phyloP scores from a whole-genome alignment of 2,797 vertebrate genomes.

The Anomalospiza imberbis region DNA sequence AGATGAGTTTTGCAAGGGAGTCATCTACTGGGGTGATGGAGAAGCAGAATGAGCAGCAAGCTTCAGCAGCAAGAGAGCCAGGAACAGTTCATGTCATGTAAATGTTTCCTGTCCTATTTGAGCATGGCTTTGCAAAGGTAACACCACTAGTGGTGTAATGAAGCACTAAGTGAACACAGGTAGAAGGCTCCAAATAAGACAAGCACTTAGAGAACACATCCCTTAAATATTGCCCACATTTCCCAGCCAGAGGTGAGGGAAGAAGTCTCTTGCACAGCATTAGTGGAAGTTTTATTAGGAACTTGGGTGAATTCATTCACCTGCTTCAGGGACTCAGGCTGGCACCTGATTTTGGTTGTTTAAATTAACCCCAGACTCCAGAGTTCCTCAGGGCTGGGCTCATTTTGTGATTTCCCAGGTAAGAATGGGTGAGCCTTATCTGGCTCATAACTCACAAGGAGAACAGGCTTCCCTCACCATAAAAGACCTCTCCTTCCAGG shows the following conservation, averaged over 20 bases:
- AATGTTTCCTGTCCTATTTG: background rate
- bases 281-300: background rate
- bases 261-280: background rate
- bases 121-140: background rate
- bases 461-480: background rate
- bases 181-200: background rate
- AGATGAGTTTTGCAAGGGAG: background rate
- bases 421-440: background rate
- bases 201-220: background rate
- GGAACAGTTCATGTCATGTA: background rate
- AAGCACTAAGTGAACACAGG: background rate
- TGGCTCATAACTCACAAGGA: background rate
- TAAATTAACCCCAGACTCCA: background rate
- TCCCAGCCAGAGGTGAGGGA: background rate
- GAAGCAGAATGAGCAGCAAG: rapidly evolving
- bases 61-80: background rate
- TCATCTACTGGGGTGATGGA: background rate
- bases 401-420: background rate
- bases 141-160: rapidly evolving
- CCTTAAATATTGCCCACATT: background rate
- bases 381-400: background rate
- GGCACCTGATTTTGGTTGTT: background rate
- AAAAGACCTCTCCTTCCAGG: background rate
- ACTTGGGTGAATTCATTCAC: background rate
- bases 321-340: background rate